Base-by-base conservation (phyloP, 2,113 vertebrate genomes). In the Thamnaconus septentrionalis region DNA sequence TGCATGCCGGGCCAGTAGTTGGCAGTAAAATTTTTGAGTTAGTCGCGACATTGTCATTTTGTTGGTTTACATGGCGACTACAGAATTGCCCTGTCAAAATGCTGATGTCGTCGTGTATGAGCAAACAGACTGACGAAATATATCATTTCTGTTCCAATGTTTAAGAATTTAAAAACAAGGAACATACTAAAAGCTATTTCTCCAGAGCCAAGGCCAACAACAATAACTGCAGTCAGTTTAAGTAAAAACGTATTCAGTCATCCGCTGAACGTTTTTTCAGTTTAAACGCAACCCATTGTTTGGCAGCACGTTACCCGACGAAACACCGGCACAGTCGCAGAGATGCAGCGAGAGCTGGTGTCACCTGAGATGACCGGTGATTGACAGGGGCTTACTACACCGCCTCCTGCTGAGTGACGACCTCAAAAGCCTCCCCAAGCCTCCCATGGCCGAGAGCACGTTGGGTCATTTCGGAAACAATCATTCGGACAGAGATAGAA, bases 281-380 rank as follows among this genome's bases (percentile, higher is more conserved):
- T 6, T 45, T 45, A 45, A 45, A 45, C 44, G 44, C 44, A 6
- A 7, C 7, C 7, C 44, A 49, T 5, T 3, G 47, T 49, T 49
- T 49, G 47, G 8, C 47, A 10, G 3, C 47, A 49, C 10, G 7
- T 45, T 3, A 45, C 7, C 44, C 7, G 44, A 45, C 18, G 39
- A 47, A 56, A 75, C 42, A 3, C 41, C 4, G 58, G 59, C 7
- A 44, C 18, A 41, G 7, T 40, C 68, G 65, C 53, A 40, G 41
- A 9, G 62, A 8, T 54, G 55, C 62, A 54, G 60, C n/a, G 43
- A n/a, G 3, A 6, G 39, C 47, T 52, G 48, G 49, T 41, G 59
- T 66, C 54, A 67, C 72, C 62, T 63, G 59, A 73, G n/a, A 68
- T 60, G 63, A 63, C 59, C 60, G 1, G 48, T 53, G 52, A 75